Evolutionary conservation across 2,888 invertebrate species (phyloP).

Genomic region (Odontomyia ornata): DNA sequence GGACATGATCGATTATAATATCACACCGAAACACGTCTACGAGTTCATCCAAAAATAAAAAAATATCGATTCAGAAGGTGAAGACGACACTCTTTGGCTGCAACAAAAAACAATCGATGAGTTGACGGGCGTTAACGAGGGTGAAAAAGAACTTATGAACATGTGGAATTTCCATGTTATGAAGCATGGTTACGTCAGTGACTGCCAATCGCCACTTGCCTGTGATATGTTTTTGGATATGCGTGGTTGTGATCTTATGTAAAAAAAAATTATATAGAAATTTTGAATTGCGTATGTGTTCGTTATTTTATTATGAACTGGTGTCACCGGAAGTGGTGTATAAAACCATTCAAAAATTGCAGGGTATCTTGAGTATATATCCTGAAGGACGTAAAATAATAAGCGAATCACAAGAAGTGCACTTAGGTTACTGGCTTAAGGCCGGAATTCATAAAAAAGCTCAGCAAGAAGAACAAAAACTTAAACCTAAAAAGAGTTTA

Average conservation of each 20-base stretch:
- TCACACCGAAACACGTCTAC: slow-evolving; percentile 92
- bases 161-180: slow-evolving; percentile 98
- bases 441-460: slow-evolving; percentile 65
- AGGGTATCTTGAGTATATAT: slow-evolving; percentile 58
- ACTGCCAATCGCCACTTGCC: slow-evolving; percentile 95
- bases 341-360: slow-evolving; percentile 80
- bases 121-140: slow-evolving; percentile 98
- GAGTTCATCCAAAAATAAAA: slow-evolving; percentile 94
- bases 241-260: slow-evolving; percentile 83
- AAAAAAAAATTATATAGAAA: slow-evolving; percentile 91
- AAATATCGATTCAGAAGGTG: slow-evolving; percentile 92
- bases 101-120: slow-evolving; percentile 95
- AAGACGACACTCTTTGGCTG: slow-evolving; percentile 94
- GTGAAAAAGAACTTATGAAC: slow-evolving; percentile 98
- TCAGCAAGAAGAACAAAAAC: slow-evolving; percentile 51
- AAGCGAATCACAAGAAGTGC: slow-evolving; percentile 70
- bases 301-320: slow-evolving; percentile 91
- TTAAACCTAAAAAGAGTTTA: slow-evolving; percentile 15
- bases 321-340: slow-evolving; percentile 84
- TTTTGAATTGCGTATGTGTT: slow-evolving; percentile 92
- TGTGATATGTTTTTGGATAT: too few relatives aligned
- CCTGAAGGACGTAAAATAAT: slow-evolving; percentile 60
- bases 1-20: slow-evolving; percentile 94
- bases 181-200: slow-evolving; percentile 92
- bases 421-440: slow-evolving; percentile 71